Evolutionary conservation across 2,113 vertebrate genomes (phyloP), one percentile per base, ranked within the genome.

Genomic region (Sinocyclocheilus grahami): DNA sequence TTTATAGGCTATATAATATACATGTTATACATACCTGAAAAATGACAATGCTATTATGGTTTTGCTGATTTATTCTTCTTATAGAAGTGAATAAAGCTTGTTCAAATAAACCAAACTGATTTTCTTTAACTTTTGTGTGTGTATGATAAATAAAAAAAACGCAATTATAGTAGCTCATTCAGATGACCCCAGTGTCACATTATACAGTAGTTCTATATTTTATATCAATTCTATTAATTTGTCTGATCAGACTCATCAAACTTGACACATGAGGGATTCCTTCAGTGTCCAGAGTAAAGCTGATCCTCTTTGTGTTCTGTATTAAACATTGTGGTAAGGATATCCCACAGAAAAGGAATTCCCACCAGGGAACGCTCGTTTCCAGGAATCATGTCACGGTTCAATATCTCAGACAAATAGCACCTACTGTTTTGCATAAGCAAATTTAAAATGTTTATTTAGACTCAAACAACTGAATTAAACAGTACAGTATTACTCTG

Each of bases 321-420:
- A 58, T 18, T 33, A 55, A 1, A 33, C 76, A 78, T 62, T 62
- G 78, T n/a, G 55, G 33, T 80, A 9, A 62, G 48, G 76, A 62
- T 39, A 58, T 80, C 55, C 78, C 78, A 80, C 33, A 79, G 10
- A 5, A 22, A 79, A 62, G 78, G 33, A 62, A 37, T 62, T 33
- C 78, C 77, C 24, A 46, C 3, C 8, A n/a, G n/a, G 33, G 11
- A 62, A 20, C 18, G 3, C 1, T 39, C 0, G 0, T 5, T 79
- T 62, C 53, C 33, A 39, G 27, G 55, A 60, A 14, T 13, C 22
- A 39, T 37, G 18, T 39, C 42, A 51, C 12, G 1, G 33, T 37
- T 60, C 11, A 14, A 0, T 22, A 62, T 39, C 51, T 11, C 27
- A 53, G 51, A 78, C 24, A 37, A 60, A 62, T 33, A 79, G 78